These are phyloP conservation scores for Mythimna lalbum DNA, from an alignment of 2,888 invertebrate genomes.

Conservation along the genomic window DNA sequence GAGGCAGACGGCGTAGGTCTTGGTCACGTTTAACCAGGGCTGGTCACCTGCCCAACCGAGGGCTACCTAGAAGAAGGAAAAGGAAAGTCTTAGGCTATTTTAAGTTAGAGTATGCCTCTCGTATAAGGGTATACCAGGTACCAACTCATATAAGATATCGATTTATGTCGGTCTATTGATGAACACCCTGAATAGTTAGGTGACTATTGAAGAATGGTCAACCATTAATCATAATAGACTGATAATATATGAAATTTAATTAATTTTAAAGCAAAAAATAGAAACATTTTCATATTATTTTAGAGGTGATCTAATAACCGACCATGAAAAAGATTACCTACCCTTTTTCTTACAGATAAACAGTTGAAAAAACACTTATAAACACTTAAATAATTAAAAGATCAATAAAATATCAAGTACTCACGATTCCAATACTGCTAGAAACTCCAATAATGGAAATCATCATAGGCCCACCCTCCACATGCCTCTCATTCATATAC, in stretches of 20 bases:
- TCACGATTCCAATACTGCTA: conserved; percentile 97
- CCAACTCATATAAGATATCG: neutral
- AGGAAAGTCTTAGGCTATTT: neutral
- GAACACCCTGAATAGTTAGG: neutral
- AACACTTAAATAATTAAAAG: no score
- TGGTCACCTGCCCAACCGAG: conserved; percentile 97
- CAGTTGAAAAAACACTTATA: neutral
- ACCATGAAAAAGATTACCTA: neutral
- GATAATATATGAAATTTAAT: neutral
- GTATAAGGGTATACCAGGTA: no score
- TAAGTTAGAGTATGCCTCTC: neutral
- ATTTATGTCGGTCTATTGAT: neutral
- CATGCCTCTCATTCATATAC: conserved; percentile 91
- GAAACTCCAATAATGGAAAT: conserved; percentile 96
- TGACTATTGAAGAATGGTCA: neutral
- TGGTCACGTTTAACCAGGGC: conserved; percentile 95
- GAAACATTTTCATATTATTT: neutral
- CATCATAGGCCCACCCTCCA: conserved; percentile 94
- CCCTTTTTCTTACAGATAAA: neutral
- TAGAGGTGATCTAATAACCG: neutral
- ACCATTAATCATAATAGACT: neutral
- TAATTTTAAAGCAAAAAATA: neutral
- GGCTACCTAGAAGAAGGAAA: conserved; percentile 88
- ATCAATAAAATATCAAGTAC: conserved; percentile 65
- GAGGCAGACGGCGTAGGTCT: conserved; percentile 95